A percentile compares a stretch with the other conserved stretches of the same genome.
phyloP scores from a whole-genome alignment of 2,888 invertebrate genomes.

The Patella depressa region DNA sequence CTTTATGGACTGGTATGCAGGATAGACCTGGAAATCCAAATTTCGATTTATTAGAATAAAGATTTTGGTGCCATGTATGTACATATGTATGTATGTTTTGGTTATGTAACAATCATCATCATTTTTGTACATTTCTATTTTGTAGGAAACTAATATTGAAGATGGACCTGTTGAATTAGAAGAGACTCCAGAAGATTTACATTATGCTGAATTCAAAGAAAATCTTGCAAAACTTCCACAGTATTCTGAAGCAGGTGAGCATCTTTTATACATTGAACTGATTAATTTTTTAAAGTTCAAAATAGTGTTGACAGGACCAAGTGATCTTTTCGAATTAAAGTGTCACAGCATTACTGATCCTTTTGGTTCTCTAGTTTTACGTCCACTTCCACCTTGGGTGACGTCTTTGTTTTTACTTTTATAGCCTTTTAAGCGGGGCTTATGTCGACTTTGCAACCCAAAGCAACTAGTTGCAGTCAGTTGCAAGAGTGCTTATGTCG shows the following conservation, averaged over 20 bases:
- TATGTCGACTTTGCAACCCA: too few relatives aligned
- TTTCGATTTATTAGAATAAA: neutral
- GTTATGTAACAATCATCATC: neutral
- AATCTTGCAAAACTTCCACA: constrained; percentile 43
- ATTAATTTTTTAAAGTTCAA: too few relatives aligned
- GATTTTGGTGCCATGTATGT: neutral
- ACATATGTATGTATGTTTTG: neutral
- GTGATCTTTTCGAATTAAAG: too few relatives aligned
- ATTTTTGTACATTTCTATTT: neutral
- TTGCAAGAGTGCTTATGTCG: too few relatives aligned
- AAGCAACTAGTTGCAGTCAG: too few relatives aligned
- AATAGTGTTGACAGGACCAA: too few relatives aligned
- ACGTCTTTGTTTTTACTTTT: too few relatives aligned
- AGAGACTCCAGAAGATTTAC: constrained; percentile 30
- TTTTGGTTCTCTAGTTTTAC: too few relatives aligned
- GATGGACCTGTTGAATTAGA: constrained; percentile 28
- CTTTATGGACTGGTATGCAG: neutral
- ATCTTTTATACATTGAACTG: too few relatives aligned
- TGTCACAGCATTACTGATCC: too few relatives aligned
- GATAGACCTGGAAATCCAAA: neutral
- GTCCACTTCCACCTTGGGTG: too few relatives aligned
- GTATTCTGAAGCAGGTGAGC: constrained; percentile 37
- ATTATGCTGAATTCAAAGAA: constrained; percentile 49
- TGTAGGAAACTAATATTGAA: constrained; percentile 27
- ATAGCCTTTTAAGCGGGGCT: too few relatives aligned